Base-by-base conservation (phyloP, 2,888 invertebrate species). In the Tenthredo scrophulariae region DNA sequence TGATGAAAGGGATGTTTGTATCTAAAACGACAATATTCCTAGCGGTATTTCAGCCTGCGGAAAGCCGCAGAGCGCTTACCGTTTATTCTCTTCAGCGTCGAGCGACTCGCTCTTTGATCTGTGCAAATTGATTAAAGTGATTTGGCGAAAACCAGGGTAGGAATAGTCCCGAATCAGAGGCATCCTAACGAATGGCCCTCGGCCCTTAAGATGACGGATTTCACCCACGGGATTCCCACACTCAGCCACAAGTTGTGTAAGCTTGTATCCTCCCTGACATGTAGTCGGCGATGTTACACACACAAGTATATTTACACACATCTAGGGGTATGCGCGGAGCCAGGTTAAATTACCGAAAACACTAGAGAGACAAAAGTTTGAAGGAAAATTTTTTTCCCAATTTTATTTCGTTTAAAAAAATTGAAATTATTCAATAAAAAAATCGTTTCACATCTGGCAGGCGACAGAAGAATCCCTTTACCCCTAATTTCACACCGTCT, bases 181-280 rank as follows among this genome's bases (percentile, higher is more conserved):
- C 54, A 54, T 50, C 50, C 77, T 29, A 77, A 77, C 80, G 58
- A 80, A 80, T 80, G 54, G 50, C 80, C 80, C 37, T 22, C n/a
- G 80, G 58, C 62, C 62, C 80, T 80, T 65, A 50, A 80, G 80
- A 80, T 80, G 80, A 80, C 80, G 58, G 80, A 80, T 62, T 80
- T 80, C 62, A 80, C 80, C 62, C 80, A 10, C 13, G 62, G 80
- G 80, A 80, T 80, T 29, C 10, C 80, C 1, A 29, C 77, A 80
- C 15, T 33, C 80, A 80, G 26, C 62, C 80, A 13, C 80, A 65
- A 77, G 62, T 40, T 65, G 80, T 58, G 65, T 80, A 62, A 58
- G 37, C 29, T 22, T 46, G 75, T 74, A 40, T 74, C 50, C 10
- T 18, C 15, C 58, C 29, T 37, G 29, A 79, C 79, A 33, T 33